Evolutionary conservation across 2,888 invertebrate genomes (phyloP), one percentile per base, ranked within the genome.

Genomic region (Caenorhabditis japonica): DNA sequence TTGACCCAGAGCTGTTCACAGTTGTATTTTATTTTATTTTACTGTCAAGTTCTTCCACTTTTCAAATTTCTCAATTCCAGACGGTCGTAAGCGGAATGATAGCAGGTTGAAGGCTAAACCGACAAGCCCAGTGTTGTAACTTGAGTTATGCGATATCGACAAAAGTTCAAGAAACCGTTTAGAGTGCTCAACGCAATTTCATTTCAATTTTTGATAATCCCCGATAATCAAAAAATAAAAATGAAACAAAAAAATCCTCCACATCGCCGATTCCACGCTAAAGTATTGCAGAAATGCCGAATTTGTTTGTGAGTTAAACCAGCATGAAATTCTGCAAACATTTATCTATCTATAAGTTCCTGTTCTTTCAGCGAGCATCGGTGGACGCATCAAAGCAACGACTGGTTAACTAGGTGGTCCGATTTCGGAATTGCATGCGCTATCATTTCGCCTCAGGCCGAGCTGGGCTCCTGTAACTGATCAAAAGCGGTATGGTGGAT

Each of bases 71-170:
- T n/a, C n/a, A n/a, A 1, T 64, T 56, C 44, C 56, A 66, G 66
- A 44, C 56, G 30, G 39, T 56, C 66, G 66, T 66, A 66, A 56
- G 66, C 43, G 47, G 56, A 30, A 66, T 30, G 56, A 23, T 56
- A 59, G 58, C 59, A 17, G 46, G 21, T 46, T n/a, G 39, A 60
- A 69, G 44, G 69, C 69, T 69, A 69, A 69, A 69, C 69, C 55
- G 46, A 60, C 44, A 47, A 19, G 69, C 34, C 59, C 59, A 60
- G 69, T 60, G 60, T 53, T 68, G 68, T 59, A 52, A 52, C 47
- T 19, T 43, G 58, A 41, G n/a, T 43, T 47, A 43, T 51, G 33
- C 56, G 58, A 58, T 56, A 51, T 58, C 51, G n/a, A n/a, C n/a
- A n/a, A n/a, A n/a, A 58, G 38, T 43, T 51, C 17, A 17, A 41